Base-by-base conservation (phyloP, 2,797 vertebrate genomes). In the Muscicapa striata region DNA sequence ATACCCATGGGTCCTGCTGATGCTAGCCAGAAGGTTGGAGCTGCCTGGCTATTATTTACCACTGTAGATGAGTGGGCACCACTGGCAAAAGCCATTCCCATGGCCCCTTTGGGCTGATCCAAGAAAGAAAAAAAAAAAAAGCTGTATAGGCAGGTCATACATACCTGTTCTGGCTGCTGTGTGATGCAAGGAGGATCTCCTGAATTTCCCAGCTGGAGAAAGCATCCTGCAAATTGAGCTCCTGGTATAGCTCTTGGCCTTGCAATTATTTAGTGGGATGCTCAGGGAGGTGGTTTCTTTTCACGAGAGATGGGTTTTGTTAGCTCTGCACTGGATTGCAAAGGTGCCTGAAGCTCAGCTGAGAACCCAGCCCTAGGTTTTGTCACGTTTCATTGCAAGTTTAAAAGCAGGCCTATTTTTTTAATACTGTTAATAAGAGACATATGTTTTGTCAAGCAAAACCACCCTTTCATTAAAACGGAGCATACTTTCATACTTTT, bases 401-500 rank as follows among this genome's bases (percentile, higher is more conserved):
- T 95, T 94, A 92, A 95, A 90, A 92, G 82, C 76, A 45, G 72
- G 68, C 91, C 86, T 84, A 51, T 89, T 96, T 95, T 93, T 95
- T 94, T 96, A 95, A 96, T 95, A 69, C 84, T 68, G 87, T 87
- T 96, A 95, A 97, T 96, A 95, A 93, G 92, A 95, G 55, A 88
- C 95, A 96, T 80, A 91, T 95, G 94, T 94, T 96, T 83, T 84
- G 84, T 95, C 54, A 90, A 88, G 95, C 70, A 82, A 94, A 96
- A 86, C 90, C 32, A 4, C 90, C 64, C 90, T 94, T 94, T 94
- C 83, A 90, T 96, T 96, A 95, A 96, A 95, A 92, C 0, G 0
- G 29, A 89, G 61, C n/a, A 32, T 93, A 90, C 94, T 96, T 97
- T 96, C 58, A 85, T 79, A 57, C 45, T 3, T 1, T 19, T 73